Conservation (phyloP, 1,140 invertebrate genomes). For the Drosophila burlai region DNA sequence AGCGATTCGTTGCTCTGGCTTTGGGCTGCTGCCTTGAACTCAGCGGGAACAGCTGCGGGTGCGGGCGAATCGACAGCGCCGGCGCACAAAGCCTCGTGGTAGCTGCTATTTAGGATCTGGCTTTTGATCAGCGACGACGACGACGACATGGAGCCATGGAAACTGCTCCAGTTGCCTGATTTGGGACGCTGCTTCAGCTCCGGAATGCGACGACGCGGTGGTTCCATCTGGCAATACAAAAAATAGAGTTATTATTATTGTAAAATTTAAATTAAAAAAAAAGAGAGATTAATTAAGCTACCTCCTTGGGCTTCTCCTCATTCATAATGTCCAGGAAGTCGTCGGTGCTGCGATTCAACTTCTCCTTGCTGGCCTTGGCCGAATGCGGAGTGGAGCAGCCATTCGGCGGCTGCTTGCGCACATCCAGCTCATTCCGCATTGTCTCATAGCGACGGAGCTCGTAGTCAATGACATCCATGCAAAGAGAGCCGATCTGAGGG, state of each 20-base stretch:
- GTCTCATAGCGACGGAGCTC: constrained; percentile 96
- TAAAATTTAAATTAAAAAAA: neutral
- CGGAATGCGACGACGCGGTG: constrained; percentile 89
- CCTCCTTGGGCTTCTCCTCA: constrained; percentile 84
- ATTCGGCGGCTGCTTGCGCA: constrained; percentile 86
- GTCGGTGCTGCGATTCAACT: constrained; percentile 79
- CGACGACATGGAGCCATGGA: constrained; percentile 85
- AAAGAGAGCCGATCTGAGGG: constrained; percentile 93
- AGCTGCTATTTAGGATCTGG: constrained; percentile 87
- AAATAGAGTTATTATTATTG: neutral
- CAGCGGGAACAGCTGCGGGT: constrained; percentile 53
- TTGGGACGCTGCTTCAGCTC: constrained; percentile 89
- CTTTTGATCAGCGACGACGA: constrained; percentile 77
- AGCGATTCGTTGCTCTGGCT: constrained; percentile 86
- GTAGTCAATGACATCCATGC: constrained; percentile 98
- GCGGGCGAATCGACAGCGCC: constrained; percentile 47
- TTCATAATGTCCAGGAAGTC: constrained; percentile 84
- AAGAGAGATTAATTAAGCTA: neutral
- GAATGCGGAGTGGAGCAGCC: constrained; percentile 73
- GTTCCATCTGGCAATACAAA: constrained; percentile 85
- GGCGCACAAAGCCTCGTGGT: constrained; percentile 88
- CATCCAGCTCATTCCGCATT: constrained; percentile 96
- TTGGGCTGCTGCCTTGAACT: constrained; percentile 53
- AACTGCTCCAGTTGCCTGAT: constrained; percentile 88
- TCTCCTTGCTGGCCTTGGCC: constrained; percentile 80